Base-by-base conservation (phyloP, 2,113 vertebrate species). In the Panthera uncia region DNA sequence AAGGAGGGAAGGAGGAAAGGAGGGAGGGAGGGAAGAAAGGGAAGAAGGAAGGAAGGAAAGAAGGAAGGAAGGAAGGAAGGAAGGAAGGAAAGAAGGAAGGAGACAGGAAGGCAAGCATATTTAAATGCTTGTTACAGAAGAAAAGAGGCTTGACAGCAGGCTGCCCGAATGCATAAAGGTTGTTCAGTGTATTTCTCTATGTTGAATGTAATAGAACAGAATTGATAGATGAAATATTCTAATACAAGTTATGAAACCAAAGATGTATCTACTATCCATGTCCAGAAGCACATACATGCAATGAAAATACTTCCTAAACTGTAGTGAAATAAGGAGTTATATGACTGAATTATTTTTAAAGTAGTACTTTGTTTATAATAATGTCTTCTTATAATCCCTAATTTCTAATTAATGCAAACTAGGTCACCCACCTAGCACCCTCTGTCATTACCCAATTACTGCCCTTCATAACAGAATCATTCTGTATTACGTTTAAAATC, bases 401-500 rank as follows among this genome's bases (percentile, higher is more conserved):
- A 63, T 52, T 93, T 92, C 74, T 87, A 95, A 95, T 92, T 52
- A 96, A 90, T 36, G 10, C 29, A 69, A 63, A 38, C 87, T 68
- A 97, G 95, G 16, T 90, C 71, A 96, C 57, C 7, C 69, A 90
- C 36, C 50, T 38, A 87, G 78, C 2, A 76, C 16, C 55, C 63
- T 48, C 48, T 33, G 36, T 3, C 5, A 71, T 96, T 76, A 31
- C 50, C 76, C 76, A 89, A 89, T 82, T 93, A 63, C 86, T 33
- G 82, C 1, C 0, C 19, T 82, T 94, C 9, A 21, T 63, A 88
- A 66, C 23, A 89, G 81, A 97, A 83, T 15, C 83, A 2, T 7
- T 95, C 0, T 81, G 97, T 74, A 84, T n/a, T 74, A 29, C 69
- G 61, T 82, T 98, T 95, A 73, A 96, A 92, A 55, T 63, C 82